A percentile compares a stretch with the other conserved stretches of the same genome.
Evolutionary conservation across 2,888 invertebrate genomes (phyloP).

Genomic region (Himalopsyche tibetana): DNA sequence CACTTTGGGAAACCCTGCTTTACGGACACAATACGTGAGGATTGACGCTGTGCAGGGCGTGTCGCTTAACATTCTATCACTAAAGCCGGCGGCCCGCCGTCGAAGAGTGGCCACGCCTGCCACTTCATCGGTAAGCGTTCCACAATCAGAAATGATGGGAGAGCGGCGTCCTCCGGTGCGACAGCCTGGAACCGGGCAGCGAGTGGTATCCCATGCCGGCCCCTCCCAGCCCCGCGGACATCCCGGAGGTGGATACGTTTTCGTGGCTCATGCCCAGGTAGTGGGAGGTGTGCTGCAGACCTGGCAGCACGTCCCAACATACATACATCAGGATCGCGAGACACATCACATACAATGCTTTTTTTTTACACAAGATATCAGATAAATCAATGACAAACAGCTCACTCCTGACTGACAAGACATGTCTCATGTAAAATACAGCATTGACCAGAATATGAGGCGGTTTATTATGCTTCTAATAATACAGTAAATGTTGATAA

Average conservation of each 20-base stretch:
- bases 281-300: conserved; percentile 27
- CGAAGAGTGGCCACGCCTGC: conserved; percentile 3
- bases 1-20: too few relatives aligned
- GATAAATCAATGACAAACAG: background rate
- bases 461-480: background rate
- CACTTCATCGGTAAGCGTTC: conserved; percentile 32
- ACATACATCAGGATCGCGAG: conserved; percentile 20
- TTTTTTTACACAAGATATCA: background rate
- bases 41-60: background rate
- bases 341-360: background rate
- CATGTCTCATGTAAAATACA: background rate
- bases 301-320: conserved; percentile 24
- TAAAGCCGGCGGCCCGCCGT: conserved; percentile 1
- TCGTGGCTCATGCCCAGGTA: conserved; percentile 69
- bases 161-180: conserved; percentile 54
- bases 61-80: background rate
- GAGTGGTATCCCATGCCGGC: conserved; percentile 54
- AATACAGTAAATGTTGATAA: background rate
- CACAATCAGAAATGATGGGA: conserved; percentile 61
- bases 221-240: conserved; percentile 43
- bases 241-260: conserved; percentile 62
- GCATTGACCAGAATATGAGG: background rate
- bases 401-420: background rate
- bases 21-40: too few relatives aligned
- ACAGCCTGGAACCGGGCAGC: conserved; percentile 53